Conservation (phyloP, 2,888 invertebrate species). For the Griposia aprilina region DNA sequence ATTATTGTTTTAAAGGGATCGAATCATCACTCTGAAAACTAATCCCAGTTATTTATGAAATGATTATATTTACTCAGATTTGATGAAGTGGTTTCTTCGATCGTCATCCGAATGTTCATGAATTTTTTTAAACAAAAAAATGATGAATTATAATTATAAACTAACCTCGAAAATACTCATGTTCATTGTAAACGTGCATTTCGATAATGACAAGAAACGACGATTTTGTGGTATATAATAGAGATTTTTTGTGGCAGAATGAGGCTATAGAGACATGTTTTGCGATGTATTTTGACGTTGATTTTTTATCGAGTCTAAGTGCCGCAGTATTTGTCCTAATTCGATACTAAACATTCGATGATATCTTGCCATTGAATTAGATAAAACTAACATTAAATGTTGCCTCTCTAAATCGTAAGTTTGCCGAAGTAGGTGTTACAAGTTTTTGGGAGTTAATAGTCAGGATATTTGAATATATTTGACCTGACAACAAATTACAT, state of each 20-base stretch:
- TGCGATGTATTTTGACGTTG: background rate
- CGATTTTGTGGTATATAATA: conserved; percentile 27
- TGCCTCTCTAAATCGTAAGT: conserved; percentile 67
- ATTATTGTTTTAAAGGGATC: conserved; percentile 5
- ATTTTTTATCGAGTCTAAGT: conserved; percentile 27
- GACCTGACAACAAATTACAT: background rate
- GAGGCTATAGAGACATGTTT: conserved; percentile 51
- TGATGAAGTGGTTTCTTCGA: conserved; percentile 67
- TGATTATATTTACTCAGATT: conserved; percentile 25
- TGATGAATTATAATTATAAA: conserved; percentile 37
- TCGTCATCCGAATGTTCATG: conserved; percentile 57
- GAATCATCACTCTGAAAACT: background rate
- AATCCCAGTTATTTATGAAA: conserved; percentile 32
- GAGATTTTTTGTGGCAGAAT: conserved; percentile 42
- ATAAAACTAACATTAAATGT: conserved; percentile 64
- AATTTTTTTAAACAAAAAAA: conserved; percentile 31
- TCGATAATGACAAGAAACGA: conserved; percentile 65
- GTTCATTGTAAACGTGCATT: conserved; percentile 63
- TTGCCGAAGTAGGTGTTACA: conserved; percentile 44
- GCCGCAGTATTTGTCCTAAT: conserved; percentile 26
- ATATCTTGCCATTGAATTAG: conserved; percentile 80
- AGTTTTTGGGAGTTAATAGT: conserved; percentile 22
- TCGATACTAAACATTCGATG: conserved; percentile 63
- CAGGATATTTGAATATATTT: conserved; percentile 36
- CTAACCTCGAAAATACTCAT: conserved; percentile 69